Evolutionary conservation across 2,113 vertebrate species (phyloP), one percentile per base, ranked within the genome.

Genomic region (Natator depressus): DNA sequence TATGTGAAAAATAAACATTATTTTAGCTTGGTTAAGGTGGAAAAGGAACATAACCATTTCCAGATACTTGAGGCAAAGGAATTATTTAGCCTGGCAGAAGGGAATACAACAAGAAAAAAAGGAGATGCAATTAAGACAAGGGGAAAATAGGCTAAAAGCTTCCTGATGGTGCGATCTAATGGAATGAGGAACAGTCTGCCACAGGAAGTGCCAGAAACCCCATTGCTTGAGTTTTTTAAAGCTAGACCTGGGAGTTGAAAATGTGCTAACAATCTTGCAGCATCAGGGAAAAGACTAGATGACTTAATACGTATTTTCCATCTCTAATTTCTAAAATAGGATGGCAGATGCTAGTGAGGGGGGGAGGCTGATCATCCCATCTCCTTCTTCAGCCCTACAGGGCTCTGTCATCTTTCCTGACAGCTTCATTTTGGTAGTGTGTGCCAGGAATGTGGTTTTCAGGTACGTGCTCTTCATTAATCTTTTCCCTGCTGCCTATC

Each of bases 1-100:
- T 99, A 97, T 0, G 97, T 96, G n/a, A 93, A 82, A 82, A 92
- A 27, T 6, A 92, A 84, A 79, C 29, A 35, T 20, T n/a, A 5
- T 85, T 51, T 25, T 55, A 85, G 29, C 75, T 81, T 92, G 54
- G 17, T 24, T 82, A 54, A 81, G 87, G 55, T 10, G 2, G 27
- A 7, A 59, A 10, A 51, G 13, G n/a, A 59, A 75, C 5, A 1
- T 51, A 57, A 85, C 35, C 10, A 22, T 38, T 27, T 20, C n/a
- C 31, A 29, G 42, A 35, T 20, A 75, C 31, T 17, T 46, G 69
- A 25, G 46, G 54, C 29, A 49, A 83, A 89, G 54, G 54, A 38
- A 17, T 46, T 57, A 42, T 46, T 80, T 91, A 49, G 49, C 35
- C 42, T 50, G 72, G 10, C 53, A 5, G 35, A 62, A 38, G 35